Conservation (phyloP, 2,888 invertebrate species). For the Deladenus siricidicola region DNA sequence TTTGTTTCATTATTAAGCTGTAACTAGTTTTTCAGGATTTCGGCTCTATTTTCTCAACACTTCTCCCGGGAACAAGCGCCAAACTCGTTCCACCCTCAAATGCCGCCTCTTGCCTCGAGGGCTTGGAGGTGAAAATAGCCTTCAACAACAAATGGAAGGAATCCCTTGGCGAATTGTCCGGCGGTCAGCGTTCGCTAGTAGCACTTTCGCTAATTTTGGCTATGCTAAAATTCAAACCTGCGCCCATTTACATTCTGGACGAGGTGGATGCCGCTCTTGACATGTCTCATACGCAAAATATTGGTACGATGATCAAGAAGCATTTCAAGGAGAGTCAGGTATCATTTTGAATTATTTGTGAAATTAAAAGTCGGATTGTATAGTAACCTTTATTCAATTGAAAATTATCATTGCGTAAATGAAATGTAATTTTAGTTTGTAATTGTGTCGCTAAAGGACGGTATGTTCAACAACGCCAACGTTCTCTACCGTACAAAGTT, state of each 20-base stretch:
- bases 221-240: constrained; percentile 91
- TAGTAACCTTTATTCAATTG: not conserved
- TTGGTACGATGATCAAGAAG: constrained; percentile 82
- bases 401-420: not conserved
- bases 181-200: constrained; percentile 72
- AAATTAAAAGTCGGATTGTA: not conserved
- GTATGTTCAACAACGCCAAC: constrained; percentile 98
- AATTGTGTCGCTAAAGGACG: constrained; percentile 93
- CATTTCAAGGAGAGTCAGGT: constrained; percentile 83
- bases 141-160: constrained; percentile 93
- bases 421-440: constrained; percentile 66
- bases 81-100: constrained; percentile 70
- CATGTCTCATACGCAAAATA: constrained; percentile 95
- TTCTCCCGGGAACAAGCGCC: constrained; percentile 83
- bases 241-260: constrained; percentile 93
- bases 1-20: not conserved
- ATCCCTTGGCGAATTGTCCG: constrained; percentile 84
- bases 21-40: constrained; percentile 64
- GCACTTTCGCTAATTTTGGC: constrained; percentile 90
- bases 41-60: constrained; percentile 80
- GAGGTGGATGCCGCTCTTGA: constrained; percentile 98
- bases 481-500: constrained; percentile 88
- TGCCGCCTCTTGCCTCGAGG: constrained; percentile 64
- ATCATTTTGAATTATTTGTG: constrained; percentile 14
- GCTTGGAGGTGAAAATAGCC: constrained; percentile 59